These are phyloP conservation scores for Chaenogobius annularis DNA, from an alignment of 2,113 vertebrate genomes.

Conservation along the genomic window DNA sequence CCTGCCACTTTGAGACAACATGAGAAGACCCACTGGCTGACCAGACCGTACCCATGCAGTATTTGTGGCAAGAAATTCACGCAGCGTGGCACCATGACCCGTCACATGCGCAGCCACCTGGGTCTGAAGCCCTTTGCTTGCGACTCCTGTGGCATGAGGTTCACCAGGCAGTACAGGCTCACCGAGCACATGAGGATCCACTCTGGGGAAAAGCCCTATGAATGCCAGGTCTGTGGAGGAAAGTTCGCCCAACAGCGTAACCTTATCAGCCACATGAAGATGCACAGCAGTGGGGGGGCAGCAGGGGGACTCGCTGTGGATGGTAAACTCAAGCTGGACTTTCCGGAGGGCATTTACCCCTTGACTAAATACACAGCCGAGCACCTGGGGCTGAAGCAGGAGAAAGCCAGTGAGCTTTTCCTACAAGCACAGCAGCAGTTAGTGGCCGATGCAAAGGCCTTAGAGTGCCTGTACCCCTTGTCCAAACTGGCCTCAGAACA, in stretches of 20 bases:
- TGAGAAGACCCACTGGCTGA: slow-evolving; percentile 99
- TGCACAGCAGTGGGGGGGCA: slow-evolving; percentile 86
- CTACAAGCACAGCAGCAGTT: slow-evolving; percentile 90
- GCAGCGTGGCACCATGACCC: slow-evolving; percentile 98
- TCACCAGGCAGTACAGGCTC: slow-evolving; percentile 97
- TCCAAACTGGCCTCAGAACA: slow-evolving; percentile 91
- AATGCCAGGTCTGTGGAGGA: slow-evolving; percentile 98
- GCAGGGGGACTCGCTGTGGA: slow-evolving; percentile 76
- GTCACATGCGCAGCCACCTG: slow-evolving; percentile 98
- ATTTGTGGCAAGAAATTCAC: slow-evolving; percentile 99
- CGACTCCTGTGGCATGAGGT: slow-evolving; percentile 97
- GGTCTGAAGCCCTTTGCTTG: slow-evolving; percentile 98
- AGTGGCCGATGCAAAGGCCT: slow-evolving; percentile 89
- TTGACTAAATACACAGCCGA: slow-evolving; percentile 93
- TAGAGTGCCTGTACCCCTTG: slow-evolving; percentile 93
- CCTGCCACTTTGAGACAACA: slow-evolving; percentile 96
- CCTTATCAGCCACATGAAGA: slow-evolving; percentile 99
- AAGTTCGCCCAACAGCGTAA: slow-evolving; percentile 99
- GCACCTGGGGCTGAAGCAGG: slow-evolving; percentile 92
- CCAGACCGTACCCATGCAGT: slow-evolving; percentile 95
- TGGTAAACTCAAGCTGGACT: slow-evolving; percentile 91
- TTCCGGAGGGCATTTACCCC: slow-evolving; percentile 90
- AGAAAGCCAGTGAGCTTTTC: slow-evolving; percentile 90
- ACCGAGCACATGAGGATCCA: slow-evolving; percentile 99
- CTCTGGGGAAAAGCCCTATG: slow-evolving; percentile 97